Evolutionary conservation across 2,888 invertebrate genomes (phyloP).

Genomic region (Rhimphoctona megacephalus): DNA sequence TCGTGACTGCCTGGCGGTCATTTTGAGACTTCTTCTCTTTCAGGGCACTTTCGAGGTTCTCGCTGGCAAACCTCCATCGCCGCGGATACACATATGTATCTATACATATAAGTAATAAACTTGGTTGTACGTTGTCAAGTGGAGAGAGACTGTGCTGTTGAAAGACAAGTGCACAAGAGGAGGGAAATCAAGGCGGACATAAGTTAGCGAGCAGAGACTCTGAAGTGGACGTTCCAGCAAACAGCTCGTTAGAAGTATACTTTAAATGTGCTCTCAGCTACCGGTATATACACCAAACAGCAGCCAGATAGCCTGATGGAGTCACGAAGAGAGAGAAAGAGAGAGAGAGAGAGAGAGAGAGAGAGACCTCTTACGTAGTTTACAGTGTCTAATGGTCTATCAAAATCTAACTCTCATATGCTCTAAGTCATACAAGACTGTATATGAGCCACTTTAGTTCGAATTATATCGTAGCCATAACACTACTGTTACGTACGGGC

Average conservation of each 20-base stretch:
- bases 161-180: conserved; percentile 39
- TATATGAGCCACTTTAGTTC: neutral
- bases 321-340: conserved; percentile 17
- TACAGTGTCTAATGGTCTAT: conserved; percentile 68
- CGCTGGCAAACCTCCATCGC: conserved; percentile 46
- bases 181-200: conserved; percentile 53
- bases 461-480: neutral
- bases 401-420: conserved; percentile 59
- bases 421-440: neutral
- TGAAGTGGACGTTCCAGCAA: conserved; percentile 70
- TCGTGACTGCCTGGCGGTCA: conserved; percentile 64
- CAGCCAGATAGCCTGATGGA: conserved; percentile 24
- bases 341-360: conserved; percentile 22
- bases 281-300: conserved; percentile 42
- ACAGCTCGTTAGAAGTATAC: conserved; percentile 74
- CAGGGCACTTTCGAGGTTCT: conserved; percentile 70
- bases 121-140: conserved; percentile 59
- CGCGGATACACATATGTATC: conserved; percentile 25
- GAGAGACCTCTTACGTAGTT: conserved; percentile 42
- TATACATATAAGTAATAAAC: conserved; percentile 23
- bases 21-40: conserved; percentile 68
- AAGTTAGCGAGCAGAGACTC: conserved; percentile 54
- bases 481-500: neutral
- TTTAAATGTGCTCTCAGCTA: conserved; percentile 60
- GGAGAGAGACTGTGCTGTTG: conserved; percentile 5